Evolutionary conservation across 2,888 invertebrate species (phyloP).

Genomic region (Blomia tropicalis): DNA sequence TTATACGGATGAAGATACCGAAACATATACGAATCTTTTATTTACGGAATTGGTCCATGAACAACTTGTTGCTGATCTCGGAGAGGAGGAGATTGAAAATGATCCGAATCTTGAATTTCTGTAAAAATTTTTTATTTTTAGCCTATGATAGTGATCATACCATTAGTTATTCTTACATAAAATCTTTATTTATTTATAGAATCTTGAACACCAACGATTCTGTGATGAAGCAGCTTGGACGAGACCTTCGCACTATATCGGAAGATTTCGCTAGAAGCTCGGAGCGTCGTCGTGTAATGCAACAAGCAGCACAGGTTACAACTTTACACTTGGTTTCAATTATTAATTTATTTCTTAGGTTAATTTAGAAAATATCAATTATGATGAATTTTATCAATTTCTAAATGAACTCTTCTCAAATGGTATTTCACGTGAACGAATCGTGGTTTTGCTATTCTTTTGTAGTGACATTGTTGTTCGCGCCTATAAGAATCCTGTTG

Average conservation of each 20-base stretch:
- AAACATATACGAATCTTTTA: background rate
- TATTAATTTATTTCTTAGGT: conserved; percentile 21
- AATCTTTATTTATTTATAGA: background rate
- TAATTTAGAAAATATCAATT: conserved; percentile 28
- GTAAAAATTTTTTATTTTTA: background rate
- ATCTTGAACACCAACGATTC: background rate
- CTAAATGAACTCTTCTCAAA: conserved; percentile 32
- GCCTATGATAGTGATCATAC: too few relatives aligned
- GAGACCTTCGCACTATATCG: conserved; percentile 33
- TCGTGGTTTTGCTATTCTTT: conserved; percentile 35
- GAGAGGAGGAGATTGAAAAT: background rate
- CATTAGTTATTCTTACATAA: too few relatives aligned
- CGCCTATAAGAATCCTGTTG: conserved; percentile 29
- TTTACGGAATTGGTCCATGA: background rate
- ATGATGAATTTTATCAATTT: conserved; percentile 31
- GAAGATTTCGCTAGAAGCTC: conserved; percentile 33
- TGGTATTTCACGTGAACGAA: conserved; percentile 32
- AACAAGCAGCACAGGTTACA: conserved; percentile 32
- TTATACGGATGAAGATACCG: background rate
- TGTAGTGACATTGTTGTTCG: conserved; percentile 35
- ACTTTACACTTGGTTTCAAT: background rate
- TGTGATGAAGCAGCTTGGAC: conserved; percentile 29
- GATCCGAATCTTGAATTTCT: conserved; percentile 4
- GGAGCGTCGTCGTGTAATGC: conserved; percentile 31
- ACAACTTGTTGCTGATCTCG: background rate